Conservation (phyloP, 1,140 invertebrate species). For the Aphaenogaster rudis region DNA sequence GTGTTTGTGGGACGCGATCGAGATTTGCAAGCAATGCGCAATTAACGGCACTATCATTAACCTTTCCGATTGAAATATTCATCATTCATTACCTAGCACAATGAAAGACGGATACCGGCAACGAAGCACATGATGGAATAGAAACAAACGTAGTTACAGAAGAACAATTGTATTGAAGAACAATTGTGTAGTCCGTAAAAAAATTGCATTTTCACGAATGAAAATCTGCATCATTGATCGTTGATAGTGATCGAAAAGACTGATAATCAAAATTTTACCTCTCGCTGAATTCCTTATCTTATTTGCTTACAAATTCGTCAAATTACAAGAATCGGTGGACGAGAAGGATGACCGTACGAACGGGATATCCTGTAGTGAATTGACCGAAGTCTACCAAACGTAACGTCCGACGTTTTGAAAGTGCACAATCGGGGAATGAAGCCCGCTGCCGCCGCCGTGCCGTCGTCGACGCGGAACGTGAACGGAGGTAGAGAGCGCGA, state of each 20-base stretch:
- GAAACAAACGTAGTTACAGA: conserved; percentile 10
- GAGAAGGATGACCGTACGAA: not conserved
- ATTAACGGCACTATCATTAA: conserved; percentile 83
- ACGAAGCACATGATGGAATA: conserved; percentile 10
- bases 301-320: not conserved
- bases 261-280: not conserved
- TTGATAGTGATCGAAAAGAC: not conserved
- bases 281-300: not conserved
- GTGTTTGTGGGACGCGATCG: conserved; percentile 50
- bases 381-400: not conserved
- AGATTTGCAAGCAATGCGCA: conserved; percentile 82
- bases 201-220: not conserved
- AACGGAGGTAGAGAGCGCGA: conserved; percentile 31
- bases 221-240: not conserved
- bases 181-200: not conserved
- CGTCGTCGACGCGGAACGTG: conserved; percentile 42
- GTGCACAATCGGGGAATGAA: conserved; percentile 11
- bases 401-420: conserved; percentile 40
- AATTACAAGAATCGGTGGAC: not conserved
- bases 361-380: not conserved
- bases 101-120: conserved; percentile 53
- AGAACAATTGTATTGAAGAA: not conserved
- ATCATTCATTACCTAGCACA: conserved; percentile 78
- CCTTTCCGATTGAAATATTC: conserved; percentile 82
- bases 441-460: not conserved